Percentiles rank a stretch among this genome's conserved stretches.
Evolutionary conservation across 2,113 vertebrate species (phyloP).

Genomic region (Marcusenius ussheri): DNA sequence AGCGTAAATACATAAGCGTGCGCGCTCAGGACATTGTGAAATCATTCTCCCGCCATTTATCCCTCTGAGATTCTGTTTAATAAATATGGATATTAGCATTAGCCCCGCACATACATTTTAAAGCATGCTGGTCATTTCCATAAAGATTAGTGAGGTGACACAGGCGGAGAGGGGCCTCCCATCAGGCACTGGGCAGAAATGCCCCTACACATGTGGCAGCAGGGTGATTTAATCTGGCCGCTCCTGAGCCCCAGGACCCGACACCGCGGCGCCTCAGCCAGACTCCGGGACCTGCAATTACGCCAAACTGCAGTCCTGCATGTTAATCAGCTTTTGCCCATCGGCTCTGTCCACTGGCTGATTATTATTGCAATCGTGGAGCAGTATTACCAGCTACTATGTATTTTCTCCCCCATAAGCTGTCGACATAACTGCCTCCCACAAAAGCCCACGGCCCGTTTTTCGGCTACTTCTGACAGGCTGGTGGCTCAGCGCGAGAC

Average conservation of each 20-base stretch:
- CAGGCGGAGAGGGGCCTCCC: constrained; percentile 31
- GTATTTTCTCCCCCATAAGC: neutral
- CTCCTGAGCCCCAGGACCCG: constrained; percentile 30
- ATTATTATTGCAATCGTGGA: neutral
- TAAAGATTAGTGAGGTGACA: constrained; percentile 48
- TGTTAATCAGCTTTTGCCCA: constrained; percentile 42
- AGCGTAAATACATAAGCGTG: neutral
- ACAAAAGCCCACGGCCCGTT: neutral
- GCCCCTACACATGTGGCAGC: constrained; percentile 29
- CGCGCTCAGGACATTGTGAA: constrained; percentile 52
- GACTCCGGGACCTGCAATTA: constrained; percentile 46
- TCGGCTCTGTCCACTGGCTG: constrained; percentile 13
- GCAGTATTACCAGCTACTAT: neutral
- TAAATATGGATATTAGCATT: constrained; percentile 56
- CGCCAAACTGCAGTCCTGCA: constrained; percentile 37
- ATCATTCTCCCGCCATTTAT: constrained; percentile 59
- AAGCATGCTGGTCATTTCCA: constrained; percentile 39
- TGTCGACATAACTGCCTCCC: neutral
- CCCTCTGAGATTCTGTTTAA: constrained; percentile 55
- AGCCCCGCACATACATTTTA: constrained; percentile 51
- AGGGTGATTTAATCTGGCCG: constrained; percentile 53
- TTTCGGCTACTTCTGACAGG: neutral
- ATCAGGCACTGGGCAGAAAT: constrained; percentile 27
- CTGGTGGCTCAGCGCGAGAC: neutral
- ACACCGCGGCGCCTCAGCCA: constrained; percentile 31